These are phyloP conservation scores for Xyrauchen texanus DNA, from an alignment of 2,113 vertebrate species.

Conservation along the genomic window DNA sequence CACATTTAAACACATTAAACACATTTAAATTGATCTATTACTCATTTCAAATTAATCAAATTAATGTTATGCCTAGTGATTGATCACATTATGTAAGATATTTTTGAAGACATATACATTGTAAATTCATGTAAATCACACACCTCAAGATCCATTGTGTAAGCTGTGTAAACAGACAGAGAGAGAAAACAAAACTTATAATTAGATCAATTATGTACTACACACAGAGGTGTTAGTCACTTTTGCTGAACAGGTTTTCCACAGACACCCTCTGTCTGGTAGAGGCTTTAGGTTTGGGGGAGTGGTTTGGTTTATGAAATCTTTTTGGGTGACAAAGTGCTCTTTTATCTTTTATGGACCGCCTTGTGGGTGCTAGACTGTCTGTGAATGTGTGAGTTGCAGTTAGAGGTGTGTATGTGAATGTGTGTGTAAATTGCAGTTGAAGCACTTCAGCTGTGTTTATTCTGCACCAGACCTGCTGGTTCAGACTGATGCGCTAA, in stretches of 20 bases:
- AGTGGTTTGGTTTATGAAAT: conserved; percentile 6
- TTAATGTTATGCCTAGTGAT: not conserved
- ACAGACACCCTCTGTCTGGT: not conserved
- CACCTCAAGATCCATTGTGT: not conserved
- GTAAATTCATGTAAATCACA: not conserved
- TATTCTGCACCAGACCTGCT: conserved; percentile 61
- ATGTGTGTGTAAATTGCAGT: conserved; percentile 34
- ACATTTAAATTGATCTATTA: not conserved
- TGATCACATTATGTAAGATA: not conserved
- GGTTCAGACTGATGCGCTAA: conserved; percentile 61
- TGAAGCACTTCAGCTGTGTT: conserved; percentile 59
- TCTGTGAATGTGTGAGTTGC: conserved; percentile 42
- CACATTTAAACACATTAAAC: too few relatives aligned
- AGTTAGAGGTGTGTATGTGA: not conserved
- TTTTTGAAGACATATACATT: not conserved
- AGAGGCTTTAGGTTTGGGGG: not conserved
- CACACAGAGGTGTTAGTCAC: not conserved
- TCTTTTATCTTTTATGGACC: conserved; percentile 33
- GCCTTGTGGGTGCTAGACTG: conserved; percentile 8
- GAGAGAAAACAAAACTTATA: not conserved
- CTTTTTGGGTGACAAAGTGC: conserved; percentile 22
- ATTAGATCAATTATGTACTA: not conserved
- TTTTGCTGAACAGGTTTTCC: conserved; percentile 7
- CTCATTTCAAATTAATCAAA: not conserved
- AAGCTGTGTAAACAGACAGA: not conserved